phyloP scores from a whole-genome alignment of 2,113 vertebrate species.

The Eulacestoma nigropectus region DNA sequence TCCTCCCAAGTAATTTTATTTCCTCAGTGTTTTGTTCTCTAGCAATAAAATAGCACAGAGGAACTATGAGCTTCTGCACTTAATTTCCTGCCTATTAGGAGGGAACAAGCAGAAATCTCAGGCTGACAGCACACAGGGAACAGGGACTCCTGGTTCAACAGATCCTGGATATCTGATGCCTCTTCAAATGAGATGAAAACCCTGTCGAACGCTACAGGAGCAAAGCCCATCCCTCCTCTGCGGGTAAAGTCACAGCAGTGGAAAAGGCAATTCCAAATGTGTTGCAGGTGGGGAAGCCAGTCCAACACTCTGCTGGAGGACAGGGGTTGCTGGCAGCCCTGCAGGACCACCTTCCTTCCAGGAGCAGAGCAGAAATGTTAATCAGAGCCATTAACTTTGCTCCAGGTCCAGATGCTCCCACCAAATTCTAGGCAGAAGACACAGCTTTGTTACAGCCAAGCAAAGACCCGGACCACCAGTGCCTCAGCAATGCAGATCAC shows the following conservation, averaged over 20 bases:
- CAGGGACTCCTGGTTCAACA: not conserved
- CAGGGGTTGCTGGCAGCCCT: not conserved
- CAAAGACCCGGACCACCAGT: not conserved
- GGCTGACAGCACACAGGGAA: not conserved
- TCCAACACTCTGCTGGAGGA: not conserved
- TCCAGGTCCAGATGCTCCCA: not conserved
- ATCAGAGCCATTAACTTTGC: not conserved
- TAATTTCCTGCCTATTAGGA: constrained; percentile 12
- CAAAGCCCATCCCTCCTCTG: not conserved
- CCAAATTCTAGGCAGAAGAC: fast-evolving
- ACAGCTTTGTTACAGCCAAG: not conserved
- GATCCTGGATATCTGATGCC: not conserved
- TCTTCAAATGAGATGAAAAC: not conserved
- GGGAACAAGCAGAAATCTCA: not conserved
- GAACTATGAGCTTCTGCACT: not conserved
- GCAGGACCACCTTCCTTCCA: not conserved
- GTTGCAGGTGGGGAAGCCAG: not conserved
- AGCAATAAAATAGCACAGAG: not conserved
- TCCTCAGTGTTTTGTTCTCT: not conserved
- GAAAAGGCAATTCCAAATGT: not conserved
- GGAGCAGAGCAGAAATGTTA: not conserved
- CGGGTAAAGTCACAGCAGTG: not conserved
- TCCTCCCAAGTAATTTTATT: not conserved
- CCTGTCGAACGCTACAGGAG: fast-evolving
- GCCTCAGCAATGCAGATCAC: not conserved